Base-by-base conservation (phyloP, 2,888 invertebrate genomes). In the Cordilura impudica region DNA sequence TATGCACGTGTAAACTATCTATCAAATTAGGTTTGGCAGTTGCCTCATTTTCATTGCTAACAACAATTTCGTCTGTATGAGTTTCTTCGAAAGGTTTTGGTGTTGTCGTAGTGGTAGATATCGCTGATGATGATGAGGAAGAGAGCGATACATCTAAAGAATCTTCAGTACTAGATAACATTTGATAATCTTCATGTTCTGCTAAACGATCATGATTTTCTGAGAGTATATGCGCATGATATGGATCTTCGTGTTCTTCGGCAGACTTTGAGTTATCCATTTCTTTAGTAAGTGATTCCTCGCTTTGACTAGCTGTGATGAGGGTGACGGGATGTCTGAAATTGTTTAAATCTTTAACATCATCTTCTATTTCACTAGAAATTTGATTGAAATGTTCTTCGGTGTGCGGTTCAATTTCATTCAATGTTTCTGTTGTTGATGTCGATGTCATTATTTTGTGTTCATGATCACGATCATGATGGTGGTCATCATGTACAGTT, bases 121-220 rank as follows among this genome's bases (percentile, higher is more conserved):
- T 49, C 4, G 67, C 31, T 12, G 65, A 6, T n/a, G 81, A 45
- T 7, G 75, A 14, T n/a, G 53, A 47, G 23, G 73, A 74, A 7
- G 81, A n/a, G n/a, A n/a, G n/a, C n/a, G n/a, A n/a, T n/a, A n/a
- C 73, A 56, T 83, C 77, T 23, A 81, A 72, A 23, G 82, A 77
- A 73, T 85, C 87, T 74, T 87, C 87, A 60, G 85, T 87, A 81
- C 85, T 87, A 35, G 78, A 72, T 21, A 74, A 83, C 86, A 87
- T 85, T 84, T 87, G 86, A 84, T 88, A 88, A 84, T 87, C 87
- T 82, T 86, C 87, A 73, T 86, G 88, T 81, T 87, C 88, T 78
- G 87, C 87, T 83, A 88, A 84, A 83, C 86, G 86, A 83, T 87
- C 87, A 84, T 87, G 87, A 83, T 87, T 87, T 78, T 88, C 87